Percentiles rank a stretch among this genome's conserved stretches.
Evolutionary conservation across 2,888 invertebrate species (phyloP).

Genomic region (Pterostichus niger): DNA sequence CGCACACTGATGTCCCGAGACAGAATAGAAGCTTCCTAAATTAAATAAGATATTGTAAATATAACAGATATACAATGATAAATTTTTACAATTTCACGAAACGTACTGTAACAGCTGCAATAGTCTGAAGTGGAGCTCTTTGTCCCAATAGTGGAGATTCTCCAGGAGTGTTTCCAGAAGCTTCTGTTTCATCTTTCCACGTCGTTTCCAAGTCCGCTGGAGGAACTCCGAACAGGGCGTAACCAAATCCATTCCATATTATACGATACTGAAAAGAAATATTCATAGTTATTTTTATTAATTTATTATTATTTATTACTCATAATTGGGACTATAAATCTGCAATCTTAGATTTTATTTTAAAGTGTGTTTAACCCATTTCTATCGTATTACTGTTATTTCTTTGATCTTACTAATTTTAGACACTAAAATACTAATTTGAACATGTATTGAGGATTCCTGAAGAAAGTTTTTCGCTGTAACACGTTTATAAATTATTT

Average conservation of each 20-base stretch:
- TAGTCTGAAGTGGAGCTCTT: constrained; percentile 79
- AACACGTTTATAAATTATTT: no score
- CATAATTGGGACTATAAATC: no score
- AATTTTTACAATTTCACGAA: neutral
- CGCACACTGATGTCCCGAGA: constrained; percentile 84
- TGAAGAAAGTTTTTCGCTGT: no score
- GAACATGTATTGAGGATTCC: no score
- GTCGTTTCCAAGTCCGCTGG: constrained; percentile 86
- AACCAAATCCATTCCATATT: constrained; percentile 90
- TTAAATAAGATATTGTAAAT: constrained; percentile 35
- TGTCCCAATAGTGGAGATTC: constrained; percentile 77
- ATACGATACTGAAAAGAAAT: constrained; percentile 86
- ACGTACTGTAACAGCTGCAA: constrained; percentile 82
- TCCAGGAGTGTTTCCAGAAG: constrained; percentile 73
- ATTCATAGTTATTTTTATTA: no score
- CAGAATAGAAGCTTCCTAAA: constrained; percentile 83
- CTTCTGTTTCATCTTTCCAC: constrained; percentile 83
- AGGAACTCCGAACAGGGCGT: constrained; percentile 88
- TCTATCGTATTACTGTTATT: no score
- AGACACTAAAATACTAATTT: no score
- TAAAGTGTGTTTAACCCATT: neutral
- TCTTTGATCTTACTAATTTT: neutral
- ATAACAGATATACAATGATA: constrained; percentile 1
- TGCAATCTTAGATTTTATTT: neutral
- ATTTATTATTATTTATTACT: no score